Evolutionary conservation across 2,797 vertebrate species (phyloP).

Genomic region (Acipenser ruthenus): DNA sequence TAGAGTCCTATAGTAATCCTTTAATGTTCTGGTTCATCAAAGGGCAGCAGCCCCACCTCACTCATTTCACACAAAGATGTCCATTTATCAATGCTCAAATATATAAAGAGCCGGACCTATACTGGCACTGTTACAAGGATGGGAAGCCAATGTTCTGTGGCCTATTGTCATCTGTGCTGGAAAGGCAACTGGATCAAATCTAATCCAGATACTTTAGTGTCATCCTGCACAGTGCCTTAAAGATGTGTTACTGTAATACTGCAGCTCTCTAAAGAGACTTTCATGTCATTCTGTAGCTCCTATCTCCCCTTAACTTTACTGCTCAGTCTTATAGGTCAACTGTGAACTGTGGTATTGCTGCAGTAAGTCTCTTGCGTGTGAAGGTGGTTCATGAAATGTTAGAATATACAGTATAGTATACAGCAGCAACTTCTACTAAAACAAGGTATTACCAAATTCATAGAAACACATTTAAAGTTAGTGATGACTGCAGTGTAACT

Average conservation of each 20-base stretch:
- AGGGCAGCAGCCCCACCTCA: conserved; percentile 71
- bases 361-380: too few species aligned
- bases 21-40: conserved; percentile 92
- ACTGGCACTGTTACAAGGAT: conserved; percentile 47
- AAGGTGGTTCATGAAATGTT: too few species aligned
- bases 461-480: too few species aligned
- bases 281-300: neutral
- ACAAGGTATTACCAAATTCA: too few species aligned
- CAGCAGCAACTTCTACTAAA: too few species aligned
- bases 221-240: conserved; percentile 3
- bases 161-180: conserved; percentile 33
- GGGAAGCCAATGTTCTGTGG: conserved; percentile 53
- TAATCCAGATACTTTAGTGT: conserved; percentile 11
- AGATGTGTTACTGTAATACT: conserved; percentile 4
- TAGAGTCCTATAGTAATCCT: conserved; percentile 84
- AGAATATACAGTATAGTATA: too few species aligned
- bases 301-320: too few species aligned
- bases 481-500: too few species aligned
- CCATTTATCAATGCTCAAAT: conserved; percentile 74
- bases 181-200: conserved; percentile 13
- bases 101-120: conserved; percentile 48
- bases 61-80: conserved; percentile 74
- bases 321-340: too few species aligned
- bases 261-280: conserved; percentile 3
- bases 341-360: too few species aligned